Evolutionary conservation across 2,797 vertebrate genomes (phyloP), one percentile per base, ranked within the genome.

Genomic region (Capromys pilorides): DNA sequence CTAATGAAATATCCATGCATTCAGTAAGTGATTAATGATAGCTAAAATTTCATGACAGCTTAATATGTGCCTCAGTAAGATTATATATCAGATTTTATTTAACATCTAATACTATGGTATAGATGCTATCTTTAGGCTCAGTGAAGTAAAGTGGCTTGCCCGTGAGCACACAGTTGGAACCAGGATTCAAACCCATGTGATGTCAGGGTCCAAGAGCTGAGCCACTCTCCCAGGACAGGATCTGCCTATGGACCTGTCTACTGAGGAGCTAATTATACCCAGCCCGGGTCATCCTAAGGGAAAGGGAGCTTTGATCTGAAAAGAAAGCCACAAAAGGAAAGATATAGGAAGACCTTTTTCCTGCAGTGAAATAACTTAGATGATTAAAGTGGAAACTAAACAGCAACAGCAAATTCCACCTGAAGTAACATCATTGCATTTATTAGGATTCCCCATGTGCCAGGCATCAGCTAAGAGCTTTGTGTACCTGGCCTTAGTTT

Each of bases 281-380:
- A 41, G 45, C 26, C 66, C 82, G 31, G 36, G 45, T 66, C 1
- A 0, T 61, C 5, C 71, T 28, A 3, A 33, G 59, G 36, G 31
- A 49, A 92, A 79, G 26, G 22, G 33, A 41, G 14, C 3, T 51
- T 26, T 41, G 64, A 62, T 84, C 49, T 26, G 64, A 62, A 71
- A 88, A 81, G 61, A 94, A 88, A 75, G 24, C 77, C 45, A 54
- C 12, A 45, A 59, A 94, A 90, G 59, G 82, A 24, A 21, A 49
- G 82, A 26, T 39, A 22, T 2, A 39, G 45, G 64, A 54, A 49
- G 81, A 49, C 18, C 16, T 57, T 16, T 66, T 24, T 31, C 83
- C 45, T n/a, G 41, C 8, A 51, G 54, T 22, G 21, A 83, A 88
- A 82, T 82, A 28, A 66, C 67, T 54, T 33, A 33, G 24, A 45